Evolutionary conservation across 2,888 invertebrate species (phyloP).

Genomic region (Cremastobaeus sp.): DNA sequence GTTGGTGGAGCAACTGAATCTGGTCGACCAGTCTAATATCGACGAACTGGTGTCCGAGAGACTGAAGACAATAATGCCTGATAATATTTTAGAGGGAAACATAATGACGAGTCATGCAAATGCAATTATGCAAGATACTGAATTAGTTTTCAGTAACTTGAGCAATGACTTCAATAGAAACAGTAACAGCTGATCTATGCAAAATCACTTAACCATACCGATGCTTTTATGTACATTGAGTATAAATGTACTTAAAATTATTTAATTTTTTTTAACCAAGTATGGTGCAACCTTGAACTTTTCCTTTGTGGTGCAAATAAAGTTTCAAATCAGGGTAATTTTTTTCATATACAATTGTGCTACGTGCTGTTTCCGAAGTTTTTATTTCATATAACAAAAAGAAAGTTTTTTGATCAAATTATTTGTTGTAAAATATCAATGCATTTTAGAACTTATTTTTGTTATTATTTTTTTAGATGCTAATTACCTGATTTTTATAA

Average conservation of each 20-base stretch:
- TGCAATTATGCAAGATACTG: slow-evolving; percentile 67
- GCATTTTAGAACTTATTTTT: too few relatives aligned
- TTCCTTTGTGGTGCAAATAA: too few relatives aligned
- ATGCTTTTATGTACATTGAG: too few relatives aligned
- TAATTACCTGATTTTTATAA: slow-evolving; percentile 1
- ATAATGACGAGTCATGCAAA: slow-evolving; percentile 70
- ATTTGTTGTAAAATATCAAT: too few relatives aligned
- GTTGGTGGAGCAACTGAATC: slow-evolving; percentile 72
- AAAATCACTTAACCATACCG: neutral
- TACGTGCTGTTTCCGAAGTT: too few relatives aligned
- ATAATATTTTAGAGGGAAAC: slow-evolving; percentile 73
- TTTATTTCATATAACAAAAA: too few relatives aligned
- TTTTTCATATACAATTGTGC: too few relatives aligned
- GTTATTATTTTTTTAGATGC: slow-evolving; percentile 31
- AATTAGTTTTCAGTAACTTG: slow-evolving; percentile 75
- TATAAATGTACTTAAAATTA: slow-evolving; percentile 10
- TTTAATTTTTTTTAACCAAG: neutral
- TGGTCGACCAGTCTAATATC: slow-evolving; percentile 73
- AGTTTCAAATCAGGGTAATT: too few relatives aligned
- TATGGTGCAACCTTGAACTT: too few relatives aligned
- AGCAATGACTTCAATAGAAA: slow-evolving; percentile 76
- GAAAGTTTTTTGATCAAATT: too few relatives aligned
- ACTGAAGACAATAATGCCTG: slow-evolving; percentile 74
- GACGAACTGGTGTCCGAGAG: slow-evolving; percentile 74
- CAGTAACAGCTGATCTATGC: slow-evolving; percentile 73